Base-by-base conservation (phyloP, 2,888 invertebrate genomes). In the Drosophila tripunctata region DNA sequence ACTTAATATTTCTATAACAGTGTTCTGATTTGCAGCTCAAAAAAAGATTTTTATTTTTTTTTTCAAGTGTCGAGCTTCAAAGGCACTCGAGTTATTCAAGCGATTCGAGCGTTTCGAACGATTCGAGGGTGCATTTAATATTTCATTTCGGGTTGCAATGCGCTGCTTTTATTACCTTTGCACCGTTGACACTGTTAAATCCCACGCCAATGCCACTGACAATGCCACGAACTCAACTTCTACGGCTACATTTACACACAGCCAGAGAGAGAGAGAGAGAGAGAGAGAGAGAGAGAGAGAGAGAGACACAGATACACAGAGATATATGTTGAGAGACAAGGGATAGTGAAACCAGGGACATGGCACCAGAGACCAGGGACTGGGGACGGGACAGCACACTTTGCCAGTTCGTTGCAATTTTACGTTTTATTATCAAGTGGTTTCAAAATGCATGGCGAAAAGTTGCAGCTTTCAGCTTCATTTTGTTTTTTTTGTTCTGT, bases 121-220 rank as follows among this genome's bases (percentile, higher is more conserved):
- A 52, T 75, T 57, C 56, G 58, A 65, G 83, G 70, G 57, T 77
- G 69, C 87, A 79, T 86, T 86, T 80, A 81, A 81, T 81, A 81
- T 81, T 81, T 81, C 80, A 86, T 81, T 86, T 77, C 60, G 66
- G 69, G 57, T 38, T 63, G 66, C 72, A 48, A 64, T 75, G 81
- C 67, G 65, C 81, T 84, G 66, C 72, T 82, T 82, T 82, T 82
- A 82, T 80, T 82, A 84, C 81, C 81, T 80, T 64, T 87, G 81
- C 69, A 75, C 60, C 84, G 65, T 65, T 83, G 81, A 86, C 81
- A 81, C 85, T 47, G 61, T 75, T 68, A 76, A 82, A 44, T 79
- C 80, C 80, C 79, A 64, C 54, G 80, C 65, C 77, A 83, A 67
- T 63, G 61, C 68, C 56, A 56, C 50, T 74, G 78, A 78, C 79